These are phyloP conservation scores for Prunella strophiata DNA, from an alignment of 2,797 vertebrate genomes.

Conservation along the genomic window DNA sequence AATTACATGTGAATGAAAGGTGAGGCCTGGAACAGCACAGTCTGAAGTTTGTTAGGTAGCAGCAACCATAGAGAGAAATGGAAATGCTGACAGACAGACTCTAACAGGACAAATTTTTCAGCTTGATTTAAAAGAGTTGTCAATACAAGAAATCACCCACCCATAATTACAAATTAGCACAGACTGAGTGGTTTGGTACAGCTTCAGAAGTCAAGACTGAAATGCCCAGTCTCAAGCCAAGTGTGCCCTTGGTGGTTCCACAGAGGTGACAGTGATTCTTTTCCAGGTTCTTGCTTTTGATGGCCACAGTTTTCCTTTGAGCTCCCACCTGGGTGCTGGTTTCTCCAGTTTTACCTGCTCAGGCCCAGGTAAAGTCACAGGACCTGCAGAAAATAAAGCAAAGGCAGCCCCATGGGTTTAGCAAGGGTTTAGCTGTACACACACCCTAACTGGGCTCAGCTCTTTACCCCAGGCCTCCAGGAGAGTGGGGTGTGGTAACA, in stretches of 20 bases:
- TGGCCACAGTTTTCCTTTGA: background rate
- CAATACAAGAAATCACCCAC: background rate
- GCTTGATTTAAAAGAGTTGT: background rate
- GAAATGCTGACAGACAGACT: background rate
- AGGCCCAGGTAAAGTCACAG: background rate
- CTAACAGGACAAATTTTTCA: background rate
- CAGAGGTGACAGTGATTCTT: background rate
- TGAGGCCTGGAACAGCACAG: background rate
- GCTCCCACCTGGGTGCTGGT: background rate
- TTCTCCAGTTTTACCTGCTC: background rate
- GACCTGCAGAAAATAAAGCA: background rate
- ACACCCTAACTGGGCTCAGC: background rate
- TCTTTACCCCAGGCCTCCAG: background rate
- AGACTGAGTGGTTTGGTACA: background rate
- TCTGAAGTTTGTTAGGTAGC: background rate
- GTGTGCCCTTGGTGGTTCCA: background rate
- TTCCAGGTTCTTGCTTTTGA: background rate
- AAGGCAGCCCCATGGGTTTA: background rate
- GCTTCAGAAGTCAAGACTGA: background rate
- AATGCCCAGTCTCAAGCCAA: background rate
- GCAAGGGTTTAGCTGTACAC: rapidly evolving
- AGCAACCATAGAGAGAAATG: background rate
- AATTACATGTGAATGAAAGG: background rate
- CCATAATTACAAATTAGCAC: background rate
- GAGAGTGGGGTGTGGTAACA: background rate